Evolutionary conservation across 2,113 vertebrate species (phyloP).

Genomic region (Nycticebus coucang): DNA sequence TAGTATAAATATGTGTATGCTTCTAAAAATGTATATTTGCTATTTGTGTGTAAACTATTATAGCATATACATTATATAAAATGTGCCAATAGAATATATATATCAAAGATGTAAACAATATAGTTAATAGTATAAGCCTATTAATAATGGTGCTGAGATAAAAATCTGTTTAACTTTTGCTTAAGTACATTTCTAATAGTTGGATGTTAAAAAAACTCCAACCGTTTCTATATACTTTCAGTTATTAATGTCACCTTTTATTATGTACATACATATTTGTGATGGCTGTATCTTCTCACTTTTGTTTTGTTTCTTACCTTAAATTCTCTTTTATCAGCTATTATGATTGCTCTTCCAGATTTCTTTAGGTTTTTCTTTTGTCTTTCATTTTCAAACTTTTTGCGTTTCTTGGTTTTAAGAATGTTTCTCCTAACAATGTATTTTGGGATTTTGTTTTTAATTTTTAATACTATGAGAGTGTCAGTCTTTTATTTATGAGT

Average conservation of each 20-base stretch:
- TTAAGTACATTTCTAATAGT: background rate
- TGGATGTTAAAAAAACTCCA: background rate
- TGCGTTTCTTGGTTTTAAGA: constrained; percentile 26
- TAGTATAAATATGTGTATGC: background rate
- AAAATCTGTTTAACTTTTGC: background rate
- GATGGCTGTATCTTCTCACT: background rate
- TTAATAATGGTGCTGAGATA: constrained; percentile 10
- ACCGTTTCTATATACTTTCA: background rate
- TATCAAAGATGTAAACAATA: constrained; percentile 7
- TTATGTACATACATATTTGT: background rate
- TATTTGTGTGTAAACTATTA: constrained; percentile 2
- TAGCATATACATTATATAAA: background rate
- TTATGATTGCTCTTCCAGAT: background rate
- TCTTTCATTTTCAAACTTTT: background rate
- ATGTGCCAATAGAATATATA: background rate
- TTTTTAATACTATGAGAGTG: constrained; percentile 32
- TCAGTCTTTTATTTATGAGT: background rate
- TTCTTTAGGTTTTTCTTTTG: background rate
- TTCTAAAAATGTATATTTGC: constrained; percentile 35
- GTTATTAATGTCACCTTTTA: background rate
- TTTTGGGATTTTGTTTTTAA: constrained; percentile 17
- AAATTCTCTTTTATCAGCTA: background rate
- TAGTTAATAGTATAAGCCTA: constrained; percentile 6
- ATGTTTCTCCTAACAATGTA: background rate
- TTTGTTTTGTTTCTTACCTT: background rate